phyloP scores from a whole-genome alignment of 2,888 invertebrate genomes.

The Dicyrtoma fusca region DNA sequence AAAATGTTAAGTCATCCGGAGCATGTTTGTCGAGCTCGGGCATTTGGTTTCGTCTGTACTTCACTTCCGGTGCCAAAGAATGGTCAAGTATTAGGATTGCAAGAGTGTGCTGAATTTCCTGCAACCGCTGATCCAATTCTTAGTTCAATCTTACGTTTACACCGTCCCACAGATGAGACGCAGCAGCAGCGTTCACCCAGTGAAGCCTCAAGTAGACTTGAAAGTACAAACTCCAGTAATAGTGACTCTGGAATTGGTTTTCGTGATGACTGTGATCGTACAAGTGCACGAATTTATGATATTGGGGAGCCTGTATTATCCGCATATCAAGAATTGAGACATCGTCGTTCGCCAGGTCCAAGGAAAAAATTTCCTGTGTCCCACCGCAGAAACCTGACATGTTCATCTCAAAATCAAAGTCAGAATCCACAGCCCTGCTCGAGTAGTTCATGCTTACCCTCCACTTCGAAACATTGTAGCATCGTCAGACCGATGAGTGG shows the following conservation, averaged over 20 bases:
- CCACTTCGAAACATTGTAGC: slow-evolving; percentile 36
- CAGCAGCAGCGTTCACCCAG: slow-evolving; percentile 51
- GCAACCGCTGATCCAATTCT: slow-evolving; percentile 73
- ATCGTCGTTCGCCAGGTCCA: slow-evolving; percentile 44
- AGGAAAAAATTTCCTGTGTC: slow-evolving; percentile 40
- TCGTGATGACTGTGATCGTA: slow-evolving; percentile 82
- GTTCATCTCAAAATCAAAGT: slow-evolving; percentile 16
- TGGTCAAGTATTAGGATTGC: slow-evolving; percentile 55
- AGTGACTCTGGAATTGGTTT: slow-evolving; percentile 96
- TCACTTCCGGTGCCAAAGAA: slow-evolving; percentile 67
- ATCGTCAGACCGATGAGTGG: background rate
- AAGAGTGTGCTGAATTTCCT: slow-evolving; percentile 75
- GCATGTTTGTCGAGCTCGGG: slow-evolving; percentile 77
- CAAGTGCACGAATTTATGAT: slow-evolving; percentile 59
- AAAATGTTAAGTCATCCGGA: slow-evolving; percentile 79
- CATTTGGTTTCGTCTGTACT: slow-evolving; percentile 84
- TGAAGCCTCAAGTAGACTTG: slow-evolving; percentile 58
- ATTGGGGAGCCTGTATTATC: slow-evolving; percentile 51
- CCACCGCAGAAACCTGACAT: slow-evolving; percentile 36
- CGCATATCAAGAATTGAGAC: slow-evolving; percentile 22
- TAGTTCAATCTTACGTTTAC: slow-evolving; percentile 65
- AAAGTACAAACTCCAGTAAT: slow-evolving; percentile 81
- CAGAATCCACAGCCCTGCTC: slow-evolving; percentile 2
- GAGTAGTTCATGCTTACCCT: slow-evolving; percentile 35
- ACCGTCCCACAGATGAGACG: slow-evolving; percentile 57